Evolutionary conservation across 2,113 vertebrate genomes (phyloP), one percentile per base, ranked within the genome.

Genomic region (Aegithalos caudatus): DNA sequence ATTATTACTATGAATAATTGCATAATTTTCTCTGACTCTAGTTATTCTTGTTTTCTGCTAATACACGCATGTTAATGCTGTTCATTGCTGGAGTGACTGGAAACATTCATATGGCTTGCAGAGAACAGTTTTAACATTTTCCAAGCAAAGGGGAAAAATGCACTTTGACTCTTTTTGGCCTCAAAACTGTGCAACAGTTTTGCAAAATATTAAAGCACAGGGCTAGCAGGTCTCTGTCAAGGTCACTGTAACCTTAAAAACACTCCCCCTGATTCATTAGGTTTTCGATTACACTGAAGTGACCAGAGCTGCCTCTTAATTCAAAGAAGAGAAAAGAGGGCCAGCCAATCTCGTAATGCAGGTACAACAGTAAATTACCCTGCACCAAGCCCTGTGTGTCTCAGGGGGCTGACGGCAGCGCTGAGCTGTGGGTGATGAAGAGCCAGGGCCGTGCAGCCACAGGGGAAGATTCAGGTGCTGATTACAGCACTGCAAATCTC

Each of bases 41-140:
- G 69, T 57, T 53, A 72, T 73, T 86, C 64, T 77, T 84, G n/a
- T 81, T 95, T 81, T 77, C 88, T 90, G 72, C 62, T 92, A 87
- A 91, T 51, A 91, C 37, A 45, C 54, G 38, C 53, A 62, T 70
- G 56, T 70, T n/a, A 70, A 6, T 69, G 73, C n/a, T 67, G 24
- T 37, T 77, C 25, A 56, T 76, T 1, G 5, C 66, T 82, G 51
- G 27, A 67, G 10, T 31, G 79, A 62, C 58, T 67, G 67, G 56
- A 62, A 90, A 83, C 37, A 40, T 47, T 88, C 47, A 48, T 25
- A 17, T 0, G 0, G 23, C 77, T 80, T 94, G 70, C 38, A 56
- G 35, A 29, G 22, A 53, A 33, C n/a, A 47, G 24, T 69, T 91
- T 66, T 67, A 88, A 44, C 29, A 31, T 74, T 38, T 66, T 80